A percentile compares a stretch with the other conserved stretches of the same genome.
phyloP scores from a whole-genome alignment of 2,888 invertebrate genomes.

The Watsonalla cultraria region DNA sequence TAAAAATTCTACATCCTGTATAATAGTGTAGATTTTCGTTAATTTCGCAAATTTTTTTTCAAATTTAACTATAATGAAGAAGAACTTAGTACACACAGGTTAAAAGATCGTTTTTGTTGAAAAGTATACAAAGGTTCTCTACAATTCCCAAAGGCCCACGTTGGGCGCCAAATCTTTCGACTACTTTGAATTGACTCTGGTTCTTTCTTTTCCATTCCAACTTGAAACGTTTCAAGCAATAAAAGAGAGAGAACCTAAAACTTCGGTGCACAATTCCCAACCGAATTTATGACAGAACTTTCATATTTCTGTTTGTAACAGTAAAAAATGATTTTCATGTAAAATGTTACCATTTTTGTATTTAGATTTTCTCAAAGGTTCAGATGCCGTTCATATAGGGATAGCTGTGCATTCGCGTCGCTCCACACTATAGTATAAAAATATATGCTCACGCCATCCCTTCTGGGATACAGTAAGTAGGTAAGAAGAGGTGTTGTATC shows the following conservation, averaged over 20 bases:
- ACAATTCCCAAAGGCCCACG: slow-evolving; percentile 8
- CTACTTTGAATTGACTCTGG: slow-evolving; percentile 27
- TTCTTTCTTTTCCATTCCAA: slow-evolving; percentile 22
- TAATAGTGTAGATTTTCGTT: not conserved
- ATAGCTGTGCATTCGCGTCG: no score
- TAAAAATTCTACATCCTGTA: no score
- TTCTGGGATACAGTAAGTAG: no score
- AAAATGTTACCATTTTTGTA: no score
- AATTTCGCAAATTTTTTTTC: not conserved
- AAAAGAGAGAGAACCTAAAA: slow-evolving; percentile 30
- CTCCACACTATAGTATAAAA: no score
- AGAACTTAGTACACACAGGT: not conserved
- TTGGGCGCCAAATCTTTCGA: slow-evolving; percentile 25
- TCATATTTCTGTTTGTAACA: slow-evolving; percentile 2
- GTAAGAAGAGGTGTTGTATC: no score
- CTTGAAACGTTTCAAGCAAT: slow-evolving; percentile 25
- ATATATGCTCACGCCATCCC: no score
- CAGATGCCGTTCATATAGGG: no score
- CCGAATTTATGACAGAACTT: slow-evolving; percentile 40
- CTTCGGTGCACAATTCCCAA: slow-evolving; percentile 27
- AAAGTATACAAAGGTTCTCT: not conserved
- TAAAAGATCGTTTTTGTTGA: not conserved
- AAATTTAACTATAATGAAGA: not conserved
- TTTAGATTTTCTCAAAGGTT: no score
- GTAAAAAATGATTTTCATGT: no score